A percentile compares a stretch with the other conserved stretches of the same genome.
These are phyloP conservation scores for Danionella dracula DNA, from an alignment of 2,797 vertebrate species.

Conservation along the genomic window DNA sequence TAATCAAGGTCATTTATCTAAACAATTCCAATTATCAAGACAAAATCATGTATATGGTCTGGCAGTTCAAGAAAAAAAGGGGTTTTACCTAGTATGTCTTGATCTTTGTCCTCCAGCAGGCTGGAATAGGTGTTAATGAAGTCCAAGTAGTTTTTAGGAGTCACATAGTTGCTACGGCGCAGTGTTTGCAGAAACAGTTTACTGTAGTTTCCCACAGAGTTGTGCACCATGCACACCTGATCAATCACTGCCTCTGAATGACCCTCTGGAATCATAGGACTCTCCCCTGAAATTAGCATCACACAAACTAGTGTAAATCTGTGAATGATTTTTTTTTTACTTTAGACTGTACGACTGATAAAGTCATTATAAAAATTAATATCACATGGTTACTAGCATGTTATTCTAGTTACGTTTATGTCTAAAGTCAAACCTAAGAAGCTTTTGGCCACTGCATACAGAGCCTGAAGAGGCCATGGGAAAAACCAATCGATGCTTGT, in stretches of 20 bases:
- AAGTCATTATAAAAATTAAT: too few species aligned
- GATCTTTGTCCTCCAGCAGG: conserved; percentile 83
- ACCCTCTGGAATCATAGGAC: conserved; percentile 69
- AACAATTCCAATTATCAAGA: too few species aligned
- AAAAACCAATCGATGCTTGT: conserved; percentile 97
- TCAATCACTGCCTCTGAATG: conserved; percentile 65
- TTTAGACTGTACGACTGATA: too few species aligned
- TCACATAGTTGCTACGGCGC: conserved; percentile 87
- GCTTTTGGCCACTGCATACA: conserved; percentile 84
- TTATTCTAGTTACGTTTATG: too few species aligned
- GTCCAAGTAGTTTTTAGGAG: conserved; percentile 94
- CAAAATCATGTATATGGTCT: too few species aligned
- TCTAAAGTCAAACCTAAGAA: conserved; percentile 76
- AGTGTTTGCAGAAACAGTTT: conserved; percentile 83
- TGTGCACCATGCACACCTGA: conserved; percentile 86
- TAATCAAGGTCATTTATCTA: too few species aligned
- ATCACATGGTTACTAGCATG: too few species aligned
- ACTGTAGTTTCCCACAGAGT: conserved; percentile 81
- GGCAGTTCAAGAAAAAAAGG: too few species aligned
- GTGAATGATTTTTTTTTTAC: too few species aligned
- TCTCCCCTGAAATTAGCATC: conserved; percentile 65
- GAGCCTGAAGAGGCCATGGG: conserved; percentile 89
- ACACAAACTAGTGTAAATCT: background rate
- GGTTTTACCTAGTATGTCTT: conserved; percentile 83
- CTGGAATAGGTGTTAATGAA: conserved; percentile 84